Evolutionary conservation across 2,113 vertebrate genomes (phyloP).

Genomic region (Sebastes fasciatus): DNA sequence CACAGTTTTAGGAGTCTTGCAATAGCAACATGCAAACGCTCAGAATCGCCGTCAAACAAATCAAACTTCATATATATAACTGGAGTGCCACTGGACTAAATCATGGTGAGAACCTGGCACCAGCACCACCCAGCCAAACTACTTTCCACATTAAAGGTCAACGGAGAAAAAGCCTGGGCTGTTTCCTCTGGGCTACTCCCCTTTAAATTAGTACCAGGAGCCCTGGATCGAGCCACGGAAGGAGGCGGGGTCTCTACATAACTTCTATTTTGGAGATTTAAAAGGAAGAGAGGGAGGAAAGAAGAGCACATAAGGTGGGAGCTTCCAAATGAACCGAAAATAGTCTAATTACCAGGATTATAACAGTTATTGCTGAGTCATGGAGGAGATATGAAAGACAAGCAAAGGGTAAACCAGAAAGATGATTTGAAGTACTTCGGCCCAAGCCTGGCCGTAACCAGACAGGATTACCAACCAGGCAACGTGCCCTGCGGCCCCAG

Average conservation of each 20-base stretch:
- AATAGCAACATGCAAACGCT: constrained; percentile 16
- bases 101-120: constrained; percentile 27
- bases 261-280: neutral
- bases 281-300: neutral
- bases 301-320: neutral
- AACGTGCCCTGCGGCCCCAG: neutral
- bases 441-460: neutral
- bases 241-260: neutral
- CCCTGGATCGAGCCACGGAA: neutral
- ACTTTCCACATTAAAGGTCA: constrained; percentile 55
- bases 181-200: constrained; percentile 37
- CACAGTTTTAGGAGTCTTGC: constrained; percentile 24
- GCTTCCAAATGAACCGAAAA: constrained; percentile 4
- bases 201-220: constrained; percentile 53
- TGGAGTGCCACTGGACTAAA: constrained; percentile 3
- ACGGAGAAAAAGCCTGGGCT: neutral
- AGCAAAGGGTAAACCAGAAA: constrained; percentile 17
- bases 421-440: constrained; percentile 3
- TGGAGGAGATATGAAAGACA: constrained; percentile 5
- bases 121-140: constrained; percentile 24
- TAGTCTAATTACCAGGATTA: neutral
- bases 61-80: neutral
- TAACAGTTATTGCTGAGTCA: constrained; percentile 7
- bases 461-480: neutral
- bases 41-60: neutral